Conservation (phyloP, 2,797 vertebrate species). For the Gastrophryne carolinensis region DNA sequence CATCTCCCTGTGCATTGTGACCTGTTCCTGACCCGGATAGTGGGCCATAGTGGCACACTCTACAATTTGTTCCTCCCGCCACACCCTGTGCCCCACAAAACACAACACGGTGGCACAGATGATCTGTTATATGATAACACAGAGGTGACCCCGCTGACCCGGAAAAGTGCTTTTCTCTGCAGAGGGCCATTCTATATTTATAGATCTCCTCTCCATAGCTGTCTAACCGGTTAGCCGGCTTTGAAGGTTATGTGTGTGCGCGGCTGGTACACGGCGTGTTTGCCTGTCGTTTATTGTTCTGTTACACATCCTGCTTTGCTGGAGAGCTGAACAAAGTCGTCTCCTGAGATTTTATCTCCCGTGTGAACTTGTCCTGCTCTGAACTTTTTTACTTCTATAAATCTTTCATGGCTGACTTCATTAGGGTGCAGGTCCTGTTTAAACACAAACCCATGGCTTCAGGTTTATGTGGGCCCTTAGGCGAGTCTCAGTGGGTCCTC, state of each 20-base stretch:
- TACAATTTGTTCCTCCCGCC: constrained; percentile 17
- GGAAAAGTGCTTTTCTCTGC: not conserved
- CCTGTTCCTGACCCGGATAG: not conserved
- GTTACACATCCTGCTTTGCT: too few species aligned
- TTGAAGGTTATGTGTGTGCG: not conserved
- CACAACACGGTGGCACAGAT: not conserved
- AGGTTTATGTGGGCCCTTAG: too few species aligned
- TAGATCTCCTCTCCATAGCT: not conserved
- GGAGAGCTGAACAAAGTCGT: too few species aligned
- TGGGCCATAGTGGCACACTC: not conserved
- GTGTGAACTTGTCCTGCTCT: too few species aligned
- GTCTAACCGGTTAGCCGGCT: constrained; percentile 17
- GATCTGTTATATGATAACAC: constrained; percentile 18
- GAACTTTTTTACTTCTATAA: too few species aligned
- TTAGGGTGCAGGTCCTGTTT: too few species aligned
- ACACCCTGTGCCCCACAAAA: not conserved
- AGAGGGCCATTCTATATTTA: not conserved
- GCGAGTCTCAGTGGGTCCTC: too few species aligned
- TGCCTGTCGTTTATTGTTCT: not conserved
- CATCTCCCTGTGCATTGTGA: constrained; percentile 1
- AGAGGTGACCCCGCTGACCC: not conserved
- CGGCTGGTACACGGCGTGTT: not conserved
- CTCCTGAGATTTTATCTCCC: too few species aligned
- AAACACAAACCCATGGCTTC: too few species aligned
- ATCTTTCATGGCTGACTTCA: too few species aligned